These are phyloP conservation scores for Myodes glareolus DNA, from an alignment of 2,113 vertebrate species.

Conservation along the genomic window DNA sequence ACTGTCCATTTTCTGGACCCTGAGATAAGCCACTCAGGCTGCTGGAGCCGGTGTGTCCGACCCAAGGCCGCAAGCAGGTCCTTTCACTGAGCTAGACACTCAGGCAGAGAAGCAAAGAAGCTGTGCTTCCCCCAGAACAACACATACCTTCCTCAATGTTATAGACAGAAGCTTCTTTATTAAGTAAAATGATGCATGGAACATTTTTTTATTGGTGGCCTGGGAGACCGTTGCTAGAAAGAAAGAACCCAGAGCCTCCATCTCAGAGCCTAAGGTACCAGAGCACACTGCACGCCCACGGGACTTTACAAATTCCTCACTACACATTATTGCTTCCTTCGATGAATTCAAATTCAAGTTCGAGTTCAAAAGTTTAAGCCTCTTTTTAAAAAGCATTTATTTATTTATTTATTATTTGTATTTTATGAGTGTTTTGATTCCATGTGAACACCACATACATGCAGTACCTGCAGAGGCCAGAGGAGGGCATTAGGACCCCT, in stretches of 20 bases:
- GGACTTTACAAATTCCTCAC: not conserved
- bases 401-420: not conserved
- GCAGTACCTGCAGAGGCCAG: not conserved
- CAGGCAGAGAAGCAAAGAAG: not conserved
- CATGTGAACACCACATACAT: not conserved
- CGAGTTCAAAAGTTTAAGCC: not conserved
- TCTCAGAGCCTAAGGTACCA: not conserved
- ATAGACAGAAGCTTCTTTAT: not conserved
- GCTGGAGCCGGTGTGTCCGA: not conserved
- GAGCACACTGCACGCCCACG: too few species aligned
- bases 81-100: not conserved
- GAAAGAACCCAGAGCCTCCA: not conserved
- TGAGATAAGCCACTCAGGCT: not conserved
- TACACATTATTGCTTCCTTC: not conserved
- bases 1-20: not conserved
- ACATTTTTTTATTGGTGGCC: not conserved
- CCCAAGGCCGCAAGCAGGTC: too few species aligned
- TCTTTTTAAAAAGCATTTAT: not conserved
- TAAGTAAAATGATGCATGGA: not conserved
- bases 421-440: not conserved
- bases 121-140: not conserved
- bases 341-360: not conserved
- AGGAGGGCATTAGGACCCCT: not conserved
- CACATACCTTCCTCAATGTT: not conserved
- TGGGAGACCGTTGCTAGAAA: not conserved